Base-by-base conservation (phyloP, 2,113 vertebrate genomes). In the Cricetomys ansorgei region DNA sequence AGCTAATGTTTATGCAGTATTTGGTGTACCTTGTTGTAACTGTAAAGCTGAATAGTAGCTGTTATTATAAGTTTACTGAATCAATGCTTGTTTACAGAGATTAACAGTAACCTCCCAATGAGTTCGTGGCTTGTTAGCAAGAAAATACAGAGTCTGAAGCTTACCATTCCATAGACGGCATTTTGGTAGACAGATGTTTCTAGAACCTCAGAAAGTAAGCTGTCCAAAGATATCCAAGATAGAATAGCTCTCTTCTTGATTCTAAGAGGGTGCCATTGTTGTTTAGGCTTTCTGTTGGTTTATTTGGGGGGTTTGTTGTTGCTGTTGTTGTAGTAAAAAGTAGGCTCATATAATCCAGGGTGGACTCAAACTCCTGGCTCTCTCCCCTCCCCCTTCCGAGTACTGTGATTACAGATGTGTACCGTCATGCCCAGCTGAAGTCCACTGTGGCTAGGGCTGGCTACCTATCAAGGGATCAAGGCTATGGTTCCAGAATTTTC, bases 101-200 rank as follows among this genome's bases (percentile, higher is more conserved):
- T 92, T 85, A 65, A 83, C 91, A n/a, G 59, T 85, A 89, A 79
- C 83, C 55, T 81, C 16, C 85, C 62, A 83, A 1, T 45, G 64
- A 95, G 12, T 83, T 80, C 53, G 77, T 96, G 89, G 23, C 37
- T 84, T 29, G 10, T 87, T 89, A 76, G 88, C 85, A 84, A 87
- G 50, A 70, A 80, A 80, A 15, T 27, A 11, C n/a, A 48, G 64
- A 45, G 40, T 27, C 21, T 40, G 37, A n/a, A 81, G 19, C 59
- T 70, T 64, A 80, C 25, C 27, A 15, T 17, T 62, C 23, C 13
- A 8, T 45, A 2, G 11, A 37, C 13, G 45, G 55, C 16, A 57
- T 75, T 92, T 96, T 77, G 50, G 15, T 80, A 50, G 59, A 79
- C 43, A 90, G 6, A 3, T 81, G 34, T 85, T 80, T 97, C 80